Evolutionary conservation across 35 echinoderm and acorn worm species (phyloP), one percentile per base, ranked within the genome.

Genomic region (Heliocidaris tuberculata): DNA sequence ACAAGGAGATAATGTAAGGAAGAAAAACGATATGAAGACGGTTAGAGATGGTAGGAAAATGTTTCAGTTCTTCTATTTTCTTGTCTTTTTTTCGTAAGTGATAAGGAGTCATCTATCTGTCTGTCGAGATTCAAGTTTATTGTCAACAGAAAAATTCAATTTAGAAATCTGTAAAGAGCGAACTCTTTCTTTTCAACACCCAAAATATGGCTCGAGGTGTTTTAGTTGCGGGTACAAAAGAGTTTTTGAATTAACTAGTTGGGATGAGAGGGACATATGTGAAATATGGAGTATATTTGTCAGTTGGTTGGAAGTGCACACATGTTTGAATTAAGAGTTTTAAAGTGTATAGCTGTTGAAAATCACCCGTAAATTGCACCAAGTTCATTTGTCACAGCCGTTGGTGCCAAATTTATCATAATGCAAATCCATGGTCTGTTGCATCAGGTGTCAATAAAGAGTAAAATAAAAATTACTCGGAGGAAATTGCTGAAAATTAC

Each of bases 401-500:
- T 78, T 78, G 27, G 65, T 78, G 3, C 21, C 65, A 6, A 78
- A 78, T 17, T 78, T n/a, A 78, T 78, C 65, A 78, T 78, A 78
- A 78, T 78, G 65, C 27, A 78, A 78, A 78, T 78, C 19, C 65
- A 78, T 27, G 65, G 65, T 78, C 65, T 7, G 65, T 78, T 78
- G 65, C 65, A 78, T n/a, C 27, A 78, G 65, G 65, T 78, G 65
- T 78, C 65, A 78, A 78, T 27, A 24, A 19, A n/a, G 65, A 78
- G 65, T 78, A 78, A 27, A 78, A 78, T 78, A n/a, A n/a, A 78
- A 78, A 78, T 78, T 78, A 78, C 65, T 78, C 6, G 65, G 65
- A 78, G 65, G 65, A 78, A 78, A 78, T 78, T 78, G 65, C 65
- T 27, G 65, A 78, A 71, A 78, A 78, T 78, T 78, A 78, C 65